Conservation (phyloP, 2,113 vertebrate genomes). For the Coreoperca whiteheadi region DNA sequence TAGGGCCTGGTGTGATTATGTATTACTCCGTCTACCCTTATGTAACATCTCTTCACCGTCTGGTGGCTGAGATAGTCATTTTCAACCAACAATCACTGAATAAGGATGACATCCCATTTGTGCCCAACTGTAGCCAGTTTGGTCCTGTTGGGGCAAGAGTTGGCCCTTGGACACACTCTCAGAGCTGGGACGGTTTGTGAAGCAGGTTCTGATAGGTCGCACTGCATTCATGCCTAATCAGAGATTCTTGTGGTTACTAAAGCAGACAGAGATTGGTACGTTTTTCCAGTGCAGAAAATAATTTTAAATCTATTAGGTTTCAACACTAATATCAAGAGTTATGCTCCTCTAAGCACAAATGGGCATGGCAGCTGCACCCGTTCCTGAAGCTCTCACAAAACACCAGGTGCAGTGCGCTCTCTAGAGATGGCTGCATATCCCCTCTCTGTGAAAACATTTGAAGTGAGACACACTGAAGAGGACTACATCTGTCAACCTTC, state of each 20-base stretch:
- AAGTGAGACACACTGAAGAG: conserved; percentile 12
- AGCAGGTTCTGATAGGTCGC: conserved; percentile 67
- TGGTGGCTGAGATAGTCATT: conserved; percentile 12
- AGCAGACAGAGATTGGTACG: conserved; percentile 56
- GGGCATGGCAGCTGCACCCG: conserved; percentile 15
- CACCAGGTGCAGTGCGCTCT: conserved; percentile 7
- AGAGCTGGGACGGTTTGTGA: conserved; percentile 37
- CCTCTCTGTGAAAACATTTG: conserved; percentile 6
- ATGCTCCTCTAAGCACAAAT: neutral
- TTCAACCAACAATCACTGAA: neutral
- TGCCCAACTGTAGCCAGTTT: conserved; percentile 57
- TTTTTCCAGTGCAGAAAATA: neutral
- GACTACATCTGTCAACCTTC: conserved; percentile 13
- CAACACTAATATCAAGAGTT: conserved; percentile 1
- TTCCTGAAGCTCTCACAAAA: neutral
- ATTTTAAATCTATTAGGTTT: neutral
- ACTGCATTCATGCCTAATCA: conserved; percentile 80
- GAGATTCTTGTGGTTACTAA: conserved; percentile 80
- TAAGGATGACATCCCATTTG: conserved; percentile 2
- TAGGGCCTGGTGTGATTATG: conserved; percentile 31
- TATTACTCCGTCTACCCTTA: conserved; percentile 16
- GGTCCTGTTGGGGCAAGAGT: conserved; percentile 62
- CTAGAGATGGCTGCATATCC: neutral
- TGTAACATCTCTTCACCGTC: conserved; percentile 30
- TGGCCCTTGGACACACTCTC: conserved; percentile 65